phyloP scores from a whole-genome alignment of 2,797 vertebrate genomes.

The Pteronotus mesoamericanus region DNA sequence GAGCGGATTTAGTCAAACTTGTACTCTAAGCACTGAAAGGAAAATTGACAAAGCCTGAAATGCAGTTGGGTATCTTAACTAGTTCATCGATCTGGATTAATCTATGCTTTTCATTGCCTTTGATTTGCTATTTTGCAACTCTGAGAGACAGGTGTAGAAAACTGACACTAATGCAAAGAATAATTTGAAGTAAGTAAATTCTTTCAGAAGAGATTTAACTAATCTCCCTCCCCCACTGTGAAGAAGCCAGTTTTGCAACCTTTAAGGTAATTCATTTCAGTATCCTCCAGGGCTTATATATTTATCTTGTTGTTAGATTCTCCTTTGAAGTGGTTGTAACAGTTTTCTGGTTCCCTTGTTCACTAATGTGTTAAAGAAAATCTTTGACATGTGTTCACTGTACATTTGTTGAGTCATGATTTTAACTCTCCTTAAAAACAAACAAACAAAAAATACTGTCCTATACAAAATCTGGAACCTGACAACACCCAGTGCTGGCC shows the following conservation, averaged over 20 bases:
- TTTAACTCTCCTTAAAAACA: background rate
- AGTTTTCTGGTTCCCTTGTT: background rate
- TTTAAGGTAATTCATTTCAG: background rate
- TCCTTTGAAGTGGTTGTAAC: background rate
- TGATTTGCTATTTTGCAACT: background rate
- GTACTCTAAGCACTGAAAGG: background rate
- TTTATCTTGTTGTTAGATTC: background rate
- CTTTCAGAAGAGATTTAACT: background rate
- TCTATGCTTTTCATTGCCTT: background rate
- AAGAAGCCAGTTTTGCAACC: background rate
- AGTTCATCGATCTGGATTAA: background rate
- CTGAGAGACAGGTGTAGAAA: background rate
- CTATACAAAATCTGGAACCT: background rate
- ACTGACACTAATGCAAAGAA: background rate
- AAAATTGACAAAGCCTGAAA: background rate
- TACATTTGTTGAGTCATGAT: background rate
- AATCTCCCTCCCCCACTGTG: background rate
- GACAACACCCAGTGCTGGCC: background rate
- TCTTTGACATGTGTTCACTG: background rate
- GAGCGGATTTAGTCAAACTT: background rate
- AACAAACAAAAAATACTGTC: background rate
- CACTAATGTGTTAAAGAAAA: conserved; percentile 19
- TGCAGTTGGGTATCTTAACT: background rate
- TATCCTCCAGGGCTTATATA: background rate
- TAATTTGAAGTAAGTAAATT: background rate